A percentile compares a stretch with the other conserved stretches of the same genome.
These are phyloP conservation scores for Lepidurus apus DNA, from an alignment of 1,140 invertebrate species.

Conservation along the genomic window DNA sequence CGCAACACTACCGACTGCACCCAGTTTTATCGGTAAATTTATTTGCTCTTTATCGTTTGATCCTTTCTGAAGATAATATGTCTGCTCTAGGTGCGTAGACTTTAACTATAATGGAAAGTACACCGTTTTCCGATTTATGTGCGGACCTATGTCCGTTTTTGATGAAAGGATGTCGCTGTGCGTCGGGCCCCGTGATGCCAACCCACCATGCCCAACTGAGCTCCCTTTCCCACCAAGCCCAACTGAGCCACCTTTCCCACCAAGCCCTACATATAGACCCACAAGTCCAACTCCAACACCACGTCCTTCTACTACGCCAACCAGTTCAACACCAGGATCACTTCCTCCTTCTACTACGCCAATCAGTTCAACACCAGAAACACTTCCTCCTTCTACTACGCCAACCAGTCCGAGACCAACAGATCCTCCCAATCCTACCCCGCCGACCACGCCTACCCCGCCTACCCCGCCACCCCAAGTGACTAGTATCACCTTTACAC, in stretches of 20 bases:
- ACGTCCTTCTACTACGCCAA: not conserved
- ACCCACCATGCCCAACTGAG: conserved; percentile 16
- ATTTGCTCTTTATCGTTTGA: not conserved
- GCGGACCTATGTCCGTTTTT: conserved; percentile 31
- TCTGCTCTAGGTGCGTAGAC: conserved; percentile 23
- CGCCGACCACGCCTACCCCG: not conserved
- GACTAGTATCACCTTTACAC: not conserved
- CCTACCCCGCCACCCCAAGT: not conserved
- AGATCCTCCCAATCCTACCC: not conserved
- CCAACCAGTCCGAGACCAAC: not conserved
- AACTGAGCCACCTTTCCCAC: not conserved
- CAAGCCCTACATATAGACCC: not conserved
- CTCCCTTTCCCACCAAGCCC: not conserved
- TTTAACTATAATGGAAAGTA: conserved; percentile 29
- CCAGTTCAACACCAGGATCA: not conserved
- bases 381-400: conserved; percentile 2
- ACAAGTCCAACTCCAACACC: conserved; percentile 8
- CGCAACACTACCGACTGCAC: conserved; percentile 28
- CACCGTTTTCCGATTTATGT: conserved; percentile 31
- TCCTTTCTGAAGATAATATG: not conserved
- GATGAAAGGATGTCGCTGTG: conserved; percentile 24
- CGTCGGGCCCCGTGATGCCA: conserved; percentile 1
- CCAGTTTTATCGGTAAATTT: conserved; percentile 28
- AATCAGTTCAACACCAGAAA: not conserved
- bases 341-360: conserved; percentile 2